Evolutionary conservation across 1,140 invertebrate species (phyloP), one percentile per base, ranked within the genome.

Genomic region (Dermatophagoides farinae): DNA sequence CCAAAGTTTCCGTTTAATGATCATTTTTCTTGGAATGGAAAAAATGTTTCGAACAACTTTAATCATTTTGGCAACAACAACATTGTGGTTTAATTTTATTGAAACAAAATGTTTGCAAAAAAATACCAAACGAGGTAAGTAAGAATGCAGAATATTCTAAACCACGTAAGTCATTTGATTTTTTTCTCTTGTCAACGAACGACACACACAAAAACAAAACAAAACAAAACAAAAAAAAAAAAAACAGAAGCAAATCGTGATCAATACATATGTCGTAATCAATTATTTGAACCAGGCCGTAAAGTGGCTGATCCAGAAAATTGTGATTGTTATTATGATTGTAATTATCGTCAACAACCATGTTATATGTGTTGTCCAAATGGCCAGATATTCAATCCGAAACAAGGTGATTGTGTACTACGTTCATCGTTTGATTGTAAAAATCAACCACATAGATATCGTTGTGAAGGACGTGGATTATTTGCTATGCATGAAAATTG

Each of bases 311-410:
- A 58, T 49, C 57, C 57, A 49, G 39, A 58, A 31, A 31, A 58
- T 31, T 58, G 57, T 2, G 47, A 58, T 16, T 58, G 57, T 49
- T 58, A 58, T 23, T 58, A 58, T 37, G 47, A 58, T 23, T 58
- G 57, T 38, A 58, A 46, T 23, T 58, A 58, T 38, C 39, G 43
- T 16, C 57, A 58, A 39, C 41, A 58, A 23, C 57, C 57, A 31
- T 58, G 57, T 25, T 58, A 58, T 38, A 4, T 4, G 4, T 58
- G 57, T 22, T 58, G 57, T 39, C 57, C 43, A 12, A 38, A 58
- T 46, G 57, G 57, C 16, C 57, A 58, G 18, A 14, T 46, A 20
- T 58, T 31, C 18, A 37, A n/a, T 39, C 39, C 57, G 4, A 41
- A 41, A 49, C 16, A 16, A 18, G 25, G 39, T n/a, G 16, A 20